Conservation (phyloP, 2,113 vertebrate genomes). For the Gymnogyps californianus region DNA sequence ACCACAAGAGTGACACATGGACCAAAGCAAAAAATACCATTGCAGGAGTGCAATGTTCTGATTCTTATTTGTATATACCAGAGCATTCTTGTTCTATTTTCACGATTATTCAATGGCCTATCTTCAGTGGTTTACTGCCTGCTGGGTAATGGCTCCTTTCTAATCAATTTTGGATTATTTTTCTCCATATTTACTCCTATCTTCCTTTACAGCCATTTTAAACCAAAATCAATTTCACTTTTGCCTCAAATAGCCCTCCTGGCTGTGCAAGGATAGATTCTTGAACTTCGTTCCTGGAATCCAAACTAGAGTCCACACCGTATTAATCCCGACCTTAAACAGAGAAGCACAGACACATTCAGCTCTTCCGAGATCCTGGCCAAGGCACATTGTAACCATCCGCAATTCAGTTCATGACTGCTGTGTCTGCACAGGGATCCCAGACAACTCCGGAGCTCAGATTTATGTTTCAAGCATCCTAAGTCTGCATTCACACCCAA, state of each 20-base stretch:
- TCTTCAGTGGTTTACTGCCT: neutral
- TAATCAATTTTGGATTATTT: slow-evolving; percentile 30
- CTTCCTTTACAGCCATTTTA: neutral
- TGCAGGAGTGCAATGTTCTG: neutral
- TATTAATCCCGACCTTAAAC: neutral
- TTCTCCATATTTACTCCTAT: neutral
- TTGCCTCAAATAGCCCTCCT: neutral
- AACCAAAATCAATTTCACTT: slow-evolving; percentile 25
- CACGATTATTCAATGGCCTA: neutral
- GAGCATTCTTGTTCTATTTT: neutral
- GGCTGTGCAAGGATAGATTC: neutral
- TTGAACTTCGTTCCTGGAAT: neutral
- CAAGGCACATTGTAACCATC: neutral
- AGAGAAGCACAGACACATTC: neutral
- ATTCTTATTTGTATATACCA: neutral
- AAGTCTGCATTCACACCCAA: neutral
- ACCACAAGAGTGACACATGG: neutral
- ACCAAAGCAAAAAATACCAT: neutral
- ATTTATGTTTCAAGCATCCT: neutral
- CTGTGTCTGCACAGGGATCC: neutral
- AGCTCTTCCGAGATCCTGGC: neutral
- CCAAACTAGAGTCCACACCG: neutral
- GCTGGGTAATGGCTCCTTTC: neutral
- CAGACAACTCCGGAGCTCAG: neutral
- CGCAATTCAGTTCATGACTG: neutral